A percentile compares a stretch with the other conserved stretches of the same genome.
Conservation (phyloP, 2,797 vertebrate species). For the Spheniscus humboldti region DNA sequence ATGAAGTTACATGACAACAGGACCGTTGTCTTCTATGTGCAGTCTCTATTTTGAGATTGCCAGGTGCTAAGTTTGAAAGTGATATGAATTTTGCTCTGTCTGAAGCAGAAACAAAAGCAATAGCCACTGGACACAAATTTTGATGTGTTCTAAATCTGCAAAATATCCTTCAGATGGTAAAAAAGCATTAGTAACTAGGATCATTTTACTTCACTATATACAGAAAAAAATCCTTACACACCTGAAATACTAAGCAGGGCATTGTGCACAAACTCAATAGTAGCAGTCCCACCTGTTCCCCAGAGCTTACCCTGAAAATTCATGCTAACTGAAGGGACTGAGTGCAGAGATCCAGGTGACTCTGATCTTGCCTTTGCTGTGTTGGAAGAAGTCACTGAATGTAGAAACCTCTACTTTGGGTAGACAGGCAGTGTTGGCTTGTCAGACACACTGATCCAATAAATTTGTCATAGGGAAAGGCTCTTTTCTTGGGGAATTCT, state of each 20-base stretch:
- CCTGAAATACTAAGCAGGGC: background rate
- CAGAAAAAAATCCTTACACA: fast-evolving
- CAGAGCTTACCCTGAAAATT: background rate
- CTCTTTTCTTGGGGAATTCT: background rate
- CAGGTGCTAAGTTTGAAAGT: background rate
- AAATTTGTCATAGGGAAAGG: background rate
- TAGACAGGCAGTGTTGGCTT: background rate
- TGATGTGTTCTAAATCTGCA: background rate
- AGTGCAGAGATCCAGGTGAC: background rate
- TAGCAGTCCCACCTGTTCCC: background rate
- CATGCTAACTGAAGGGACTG: background rate
- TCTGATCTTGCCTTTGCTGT: background rate
- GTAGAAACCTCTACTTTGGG: background rate
- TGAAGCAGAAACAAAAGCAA: background rate
- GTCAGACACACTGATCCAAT: background rate
- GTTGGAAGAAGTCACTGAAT: background rate
- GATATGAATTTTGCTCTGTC: background rate
- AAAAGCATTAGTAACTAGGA: background rate
- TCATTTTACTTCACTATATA: background rate
- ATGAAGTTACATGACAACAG: background rate
- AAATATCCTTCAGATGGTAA: background rate
- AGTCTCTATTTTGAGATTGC: background rate
- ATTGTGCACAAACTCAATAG: background rate
- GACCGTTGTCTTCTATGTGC: background rate
- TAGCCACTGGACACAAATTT: background rate